These are phyloP conservation scores for Brevipalpus yothersi DNA, from an alignment of 1,140 invertebrate species.

Conservation along the genomic window DNA sequence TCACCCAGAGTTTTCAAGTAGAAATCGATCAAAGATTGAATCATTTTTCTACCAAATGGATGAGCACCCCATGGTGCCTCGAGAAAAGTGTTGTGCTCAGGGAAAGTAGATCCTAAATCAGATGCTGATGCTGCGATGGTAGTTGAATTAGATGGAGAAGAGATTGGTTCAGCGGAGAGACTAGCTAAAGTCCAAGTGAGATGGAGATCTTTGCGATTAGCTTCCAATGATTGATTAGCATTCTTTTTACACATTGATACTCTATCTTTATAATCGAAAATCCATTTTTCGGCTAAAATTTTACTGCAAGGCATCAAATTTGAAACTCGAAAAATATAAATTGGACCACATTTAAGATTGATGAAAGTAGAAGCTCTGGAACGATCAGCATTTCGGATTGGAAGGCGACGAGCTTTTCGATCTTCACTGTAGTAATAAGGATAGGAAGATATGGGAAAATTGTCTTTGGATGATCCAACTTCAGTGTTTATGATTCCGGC, in stretches of 20 bases:
- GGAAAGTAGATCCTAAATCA: not conserved
- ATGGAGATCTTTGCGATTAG: conserved; percentile 50
- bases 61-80: conserved; percentile 40
- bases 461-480: not conserved
- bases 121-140: not conserved
- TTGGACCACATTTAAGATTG: conserved; percentile 20
- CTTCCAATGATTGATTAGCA: conserved; percentile 38
- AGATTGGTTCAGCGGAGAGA: conserved; percentile 3
- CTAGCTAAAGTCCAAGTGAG: conserved; percentile 24
- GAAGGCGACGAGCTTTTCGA: not conserved
- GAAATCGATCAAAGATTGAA: conserved; percentile 44
- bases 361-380: not conserved
- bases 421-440: conserved; percentile 53
- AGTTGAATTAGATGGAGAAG: not conserved
- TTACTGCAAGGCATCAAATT: conserved; percentile 47
- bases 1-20: conserved; percentile 35
- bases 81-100: not conserved
- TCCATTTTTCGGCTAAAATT: conserved; percentile 55
- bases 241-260: conserved; percentile 51
- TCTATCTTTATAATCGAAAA: conserved; percentile 27
- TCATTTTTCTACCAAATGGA: conserved; percentile 58
- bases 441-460: conserved; percentile 23
- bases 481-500: not conserved
- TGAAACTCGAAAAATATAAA: conserved; percentile 54
- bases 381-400: not conserved